phyloP scores from a whole-genome alignment of 2,113 vertebrate species.

The Phasianus colchicus region DNA sequence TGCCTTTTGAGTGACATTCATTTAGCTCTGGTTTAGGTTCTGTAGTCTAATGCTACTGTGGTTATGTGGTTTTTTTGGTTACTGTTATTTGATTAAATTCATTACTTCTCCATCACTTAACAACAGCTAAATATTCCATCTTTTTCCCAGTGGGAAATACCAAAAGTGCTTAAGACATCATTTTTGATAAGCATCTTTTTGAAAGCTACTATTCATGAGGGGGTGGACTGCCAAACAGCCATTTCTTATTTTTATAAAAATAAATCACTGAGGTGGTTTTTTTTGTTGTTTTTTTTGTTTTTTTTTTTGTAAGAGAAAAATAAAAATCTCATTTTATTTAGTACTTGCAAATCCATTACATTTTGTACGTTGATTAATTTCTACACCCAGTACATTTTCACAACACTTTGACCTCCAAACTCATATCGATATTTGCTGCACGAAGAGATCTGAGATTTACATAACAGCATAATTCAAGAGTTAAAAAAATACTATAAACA shows the following conservation, averaged over 20 bases:
- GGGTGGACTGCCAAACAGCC: not conserved
- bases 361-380: not conserved
- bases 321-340: not conserved
- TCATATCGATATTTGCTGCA: not conserved
- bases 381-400: not conserved
- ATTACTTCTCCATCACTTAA: not conserved
- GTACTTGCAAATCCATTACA: not conserved
- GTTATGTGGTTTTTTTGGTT: not conserved
- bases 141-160: not conserved
- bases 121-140: not conserved
- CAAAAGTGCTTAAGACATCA: not conserved
- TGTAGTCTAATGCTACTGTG: not conserved
- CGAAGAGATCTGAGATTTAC: not conserved
- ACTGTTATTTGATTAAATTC: not conserved
- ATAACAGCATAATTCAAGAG: not conserved
- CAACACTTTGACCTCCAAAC: not conserved
- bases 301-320: not conserved
- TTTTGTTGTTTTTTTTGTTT: too few species aligned
- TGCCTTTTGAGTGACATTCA: not conserved
- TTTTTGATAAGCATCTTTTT: conserved; percentile 7
- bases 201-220: not conserved
- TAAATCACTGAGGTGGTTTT: not conserved
- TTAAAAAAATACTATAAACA: not conserved
- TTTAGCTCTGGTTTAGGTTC: not conserved
- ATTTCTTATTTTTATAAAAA: not conserved